These are phyloP conservation scores for Corynorhinus townsendii DNA, from an alignment of 2,113 vertebrate species.

Conservation along the genomic window DNA sequence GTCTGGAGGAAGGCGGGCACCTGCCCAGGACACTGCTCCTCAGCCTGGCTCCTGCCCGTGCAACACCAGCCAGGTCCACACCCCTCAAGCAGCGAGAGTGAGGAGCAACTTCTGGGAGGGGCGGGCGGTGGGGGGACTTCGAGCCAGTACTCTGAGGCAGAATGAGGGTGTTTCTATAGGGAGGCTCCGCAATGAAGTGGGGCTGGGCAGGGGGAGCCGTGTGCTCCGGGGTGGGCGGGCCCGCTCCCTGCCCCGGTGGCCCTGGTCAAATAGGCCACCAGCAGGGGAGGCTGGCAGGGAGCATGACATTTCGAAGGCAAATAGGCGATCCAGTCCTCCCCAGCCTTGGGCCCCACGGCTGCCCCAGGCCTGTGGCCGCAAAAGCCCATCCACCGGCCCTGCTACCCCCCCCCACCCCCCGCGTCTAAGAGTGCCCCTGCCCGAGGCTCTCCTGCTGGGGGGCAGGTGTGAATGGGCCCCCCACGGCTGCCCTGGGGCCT, in stretches of 20 bases:
- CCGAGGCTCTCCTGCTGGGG: neutral
- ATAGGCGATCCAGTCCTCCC: neutral
- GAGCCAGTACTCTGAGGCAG: neutral
- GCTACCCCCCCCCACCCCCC: too few species aligned
- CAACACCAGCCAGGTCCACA: rapidly evolving
- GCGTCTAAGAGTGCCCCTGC: neutral
- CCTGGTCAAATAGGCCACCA: neutral
- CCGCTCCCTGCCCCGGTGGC: neutral
- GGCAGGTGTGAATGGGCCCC: neutral
- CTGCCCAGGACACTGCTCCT: neutral
- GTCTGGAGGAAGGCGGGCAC: neutral
- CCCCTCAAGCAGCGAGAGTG: neutral
- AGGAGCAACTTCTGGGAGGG: neutral
- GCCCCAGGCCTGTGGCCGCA: neutral
- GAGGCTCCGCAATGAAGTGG: neutral
- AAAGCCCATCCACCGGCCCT: neutral
- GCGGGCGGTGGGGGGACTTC: neutral
- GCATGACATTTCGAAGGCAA: neutral
- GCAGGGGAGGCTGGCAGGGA: neutral
- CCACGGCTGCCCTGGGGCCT: neutral
- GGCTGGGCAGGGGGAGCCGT: neutral
- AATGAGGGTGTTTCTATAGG: neutral
- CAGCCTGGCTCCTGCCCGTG: neutral
- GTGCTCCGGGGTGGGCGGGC: neutral
- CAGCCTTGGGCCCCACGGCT: neutral